Percentiles rank a stretch among this genome's conserved stretches.
phyloP scores from a whole-genome alignment of 2,888 invertebrate species.

The Scaptomyza flava region DNA sequence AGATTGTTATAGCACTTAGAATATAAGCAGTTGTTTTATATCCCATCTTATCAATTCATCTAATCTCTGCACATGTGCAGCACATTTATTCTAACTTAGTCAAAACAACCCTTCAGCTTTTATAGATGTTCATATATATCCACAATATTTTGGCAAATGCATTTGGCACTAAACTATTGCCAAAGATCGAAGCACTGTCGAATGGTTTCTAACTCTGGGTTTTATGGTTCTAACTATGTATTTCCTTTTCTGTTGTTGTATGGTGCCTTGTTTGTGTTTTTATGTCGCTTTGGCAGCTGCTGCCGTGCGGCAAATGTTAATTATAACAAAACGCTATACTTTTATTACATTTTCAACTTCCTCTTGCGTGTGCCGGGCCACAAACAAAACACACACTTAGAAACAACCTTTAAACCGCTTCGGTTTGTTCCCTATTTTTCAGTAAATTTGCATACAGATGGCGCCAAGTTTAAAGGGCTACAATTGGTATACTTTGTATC shows the following conservation, averaged over 20 bases:
- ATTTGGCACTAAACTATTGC: conserved; percentile 25
- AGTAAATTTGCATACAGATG: conserved; percentile 57
- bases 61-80: background rate
- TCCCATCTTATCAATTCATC: background rate
- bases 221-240: conserved; percentile 31
- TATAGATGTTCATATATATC: too few species aligned
- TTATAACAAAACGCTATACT: conserved; percentile 60
- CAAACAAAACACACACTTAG: background rate
- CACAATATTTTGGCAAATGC: conserved; percentile 26
- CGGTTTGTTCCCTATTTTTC: background rate
- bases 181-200: conserved; percentile 28
- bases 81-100: background rate
- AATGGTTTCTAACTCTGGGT: conserved; percentile 37
- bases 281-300: conserved; percentile 56
- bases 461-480: conserved; percentile 38
- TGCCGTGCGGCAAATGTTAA: conserved; percentile 68
- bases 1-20: background rate
- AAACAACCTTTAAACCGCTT: conserved; percentile 14
- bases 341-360: conserved; percentile 60
- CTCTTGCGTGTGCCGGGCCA: conserved; percentile 62
- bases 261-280: background rate
- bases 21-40: background rate
- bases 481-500: conserved; percentile 34
- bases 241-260: conserved; percentile 9
- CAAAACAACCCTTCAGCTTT: conserved; percentile 1